Percentiles rank a stretch among this genome's conserved stretches.
These are phyloP conservation scores for Pycnonotus jocosus DNA, from an alignment of 2,113 vertebrate species.

Conservation along the genomic window DNA sequence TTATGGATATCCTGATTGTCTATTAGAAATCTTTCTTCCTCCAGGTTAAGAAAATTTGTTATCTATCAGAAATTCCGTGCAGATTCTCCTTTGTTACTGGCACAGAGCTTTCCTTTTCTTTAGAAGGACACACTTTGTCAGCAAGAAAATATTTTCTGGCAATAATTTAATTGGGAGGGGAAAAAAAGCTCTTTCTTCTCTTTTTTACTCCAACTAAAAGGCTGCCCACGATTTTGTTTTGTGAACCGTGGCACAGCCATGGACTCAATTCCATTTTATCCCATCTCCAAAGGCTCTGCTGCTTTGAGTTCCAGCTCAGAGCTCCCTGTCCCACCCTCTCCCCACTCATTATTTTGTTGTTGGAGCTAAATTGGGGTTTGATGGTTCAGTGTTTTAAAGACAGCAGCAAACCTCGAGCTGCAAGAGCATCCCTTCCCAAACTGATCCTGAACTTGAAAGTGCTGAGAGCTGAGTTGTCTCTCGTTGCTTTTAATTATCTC, in stretches of 20 bases:
- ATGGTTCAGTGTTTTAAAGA: neutral
- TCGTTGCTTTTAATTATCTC: neutral
- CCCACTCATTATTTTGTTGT: neutral
- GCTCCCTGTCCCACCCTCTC: neutral
- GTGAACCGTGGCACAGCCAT: neutral
- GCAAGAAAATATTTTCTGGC: neutral
- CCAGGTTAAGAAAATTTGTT: neutral
- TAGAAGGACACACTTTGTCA: neutral
- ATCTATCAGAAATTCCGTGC: neutral
- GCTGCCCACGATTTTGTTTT: neutral
- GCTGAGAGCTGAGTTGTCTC: neutral
- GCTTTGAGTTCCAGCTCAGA: neutral
- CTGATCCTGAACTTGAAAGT: neutral
- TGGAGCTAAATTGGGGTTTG: neutral
- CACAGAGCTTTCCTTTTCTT: neutral
- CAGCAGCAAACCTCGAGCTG: neutral
- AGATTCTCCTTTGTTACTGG: neutral
- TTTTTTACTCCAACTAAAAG: neutral
- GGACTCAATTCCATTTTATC: neutral
- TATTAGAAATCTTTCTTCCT: neutral
- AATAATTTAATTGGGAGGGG: neutral
- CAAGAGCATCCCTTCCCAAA: neutral
- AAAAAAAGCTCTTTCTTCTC: neutral
- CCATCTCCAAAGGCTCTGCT: neutral
- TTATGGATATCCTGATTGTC: conserved; percentile 12